Conservation (phyloP, 2,113 vertebrate genomes). For the Cathartes aura region DNA sequence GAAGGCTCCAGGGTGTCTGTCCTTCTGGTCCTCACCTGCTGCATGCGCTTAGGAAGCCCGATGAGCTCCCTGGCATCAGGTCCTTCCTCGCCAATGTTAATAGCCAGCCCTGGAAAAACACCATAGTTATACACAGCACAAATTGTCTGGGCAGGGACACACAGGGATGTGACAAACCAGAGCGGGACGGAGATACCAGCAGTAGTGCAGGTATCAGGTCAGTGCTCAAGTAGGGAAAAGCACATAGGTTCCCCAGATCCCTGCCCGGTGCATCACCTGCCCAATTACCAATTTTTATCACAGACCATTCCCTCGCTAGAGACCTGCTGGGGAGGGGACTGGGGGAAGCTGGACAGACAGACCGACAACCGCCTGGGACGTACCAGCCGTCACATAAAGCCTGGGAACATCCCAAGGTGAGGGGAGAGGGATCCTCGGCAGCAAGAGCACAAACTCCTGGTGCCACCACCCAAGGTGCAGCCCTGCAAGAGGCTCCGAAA, state of each 20-base stretch:
- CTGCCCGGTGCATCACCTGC: neutral
- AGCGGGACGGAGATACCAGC: neutral
- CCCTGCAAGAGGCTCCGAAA: neutral
- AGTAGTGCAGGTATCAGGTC: neutral
- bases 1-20: neutral
- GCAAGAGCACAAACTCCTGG: neutral
- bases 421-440: neutral
- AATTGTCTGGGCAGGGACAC: neutral
- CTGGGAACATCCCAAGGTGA: neutral
- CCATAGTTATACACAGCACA: neutral
- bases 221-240: neutral
- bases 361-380: accelerated
- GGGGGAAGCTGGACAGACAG: no score
- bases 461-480: neutral
- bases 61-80: neutral
- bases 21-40: neutral
- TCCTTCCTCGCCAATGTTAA: neutral
- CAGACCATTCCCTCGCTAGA: neutral
- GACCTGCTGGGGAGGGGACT: neutral
- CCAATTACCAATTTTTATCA: neutral
- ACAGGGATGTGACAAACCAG: neutral
- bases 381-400: no score
- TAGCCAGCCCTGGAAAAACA: neutral
- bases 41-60: accelerated
- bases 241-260: neutral